These are phyloP conservation scores for Tachypleus tridentatus DNA, from an alignment of 1,140 invertebrate species.

Conservation along the genomic window DNA sequence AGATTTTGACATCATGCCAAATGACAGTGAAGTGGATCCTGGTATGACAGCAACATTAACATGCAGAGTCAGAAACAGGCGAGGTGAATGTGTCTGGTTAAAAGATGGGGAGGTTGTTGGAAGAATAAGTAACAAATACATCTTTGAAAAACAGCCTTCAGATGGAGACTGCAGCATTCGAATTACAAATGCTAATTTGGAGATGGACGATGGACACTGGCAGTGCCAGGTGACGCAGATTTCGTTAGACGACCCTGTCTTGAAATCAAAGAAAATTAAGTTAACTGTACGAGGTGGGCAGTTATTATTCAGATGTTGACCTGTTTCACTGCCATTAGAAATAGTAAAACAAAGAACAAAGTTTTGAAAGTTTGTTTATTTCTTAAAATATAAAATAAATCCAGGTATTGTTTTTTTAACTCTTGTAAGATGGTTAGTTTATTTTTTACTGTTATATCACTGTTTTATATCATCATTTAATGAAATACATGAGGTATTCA, in stretches of 20 bases:
- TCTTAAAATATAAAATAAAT: too few species aligned
- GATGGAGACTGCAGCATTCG: conserved; percentile 69
- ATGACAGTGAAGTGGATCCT: conserved; percentile 78
- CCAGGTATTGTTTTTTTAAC: too few species aligned
- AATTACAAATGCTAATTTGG: conserved; percentile 63
- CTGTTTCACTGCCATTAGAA: too few species aligned
- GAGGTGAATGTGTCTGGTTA: conserved; percentile 78
- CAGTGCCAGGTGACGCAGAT: conserved; percentile 84
- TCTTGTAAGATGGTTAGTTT: too few species aligned
- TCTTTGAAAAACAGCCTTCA: conserved; percentile 55
- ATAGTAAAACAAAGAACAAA: too few species aligned
- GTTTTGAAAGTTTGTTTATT: too few species aligned
- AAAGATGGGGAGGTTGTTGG: conserved; percentile 71
- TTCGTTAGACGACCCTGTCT: conserved; percentile 61
- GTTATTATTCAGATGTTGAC: too few species aligned
- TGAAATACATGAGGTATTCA: too few species aligned
- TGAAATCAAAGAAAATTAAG: conserved; percentile 64
- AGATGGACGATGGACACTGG: conserved; percentile 81
- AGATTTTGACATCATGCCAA: conserved; percentile 66
- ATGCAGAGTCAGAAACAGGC: conserved; percentile 72
- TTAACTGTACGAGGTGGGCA: conserved; percentile 68
- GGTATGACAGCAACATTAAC: conserved; percentile 64
- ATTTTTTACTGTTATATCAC: too few species aligned
- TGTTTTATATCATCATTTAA: too few species aligned
- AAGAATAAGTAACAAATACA: conserved; percentile 66